These are phyloP conservation scores for Argyra leucocephala DNA, from an alignment of 2,888 invertebrate species.

Conservation along the genomic window DNA sequence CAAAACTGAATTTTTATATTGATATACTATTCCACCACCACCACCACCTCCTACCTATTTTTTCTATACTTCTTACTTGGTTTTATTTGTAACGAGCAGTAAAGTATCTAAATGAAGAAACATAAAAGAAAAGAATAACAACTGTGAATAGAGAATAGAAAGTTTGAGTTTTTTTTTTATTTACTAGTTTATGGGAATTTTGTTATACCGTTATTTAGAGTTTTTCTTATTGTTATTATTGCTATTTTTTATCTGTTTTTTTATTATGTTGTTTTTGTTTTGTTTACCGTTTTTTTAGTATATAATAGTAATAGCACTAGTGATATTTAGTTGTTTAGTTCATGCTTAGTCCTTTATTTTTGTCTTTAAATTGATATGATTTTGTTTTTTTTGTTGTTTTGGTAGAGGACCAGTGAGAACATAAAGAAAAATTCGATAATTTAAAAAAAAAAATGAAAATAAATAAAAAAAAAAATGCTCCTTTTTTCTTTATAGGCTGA, in stretches of 20 bases:
- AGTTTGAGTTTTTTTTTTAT: neutral
- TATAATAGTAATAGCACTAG: neutral
- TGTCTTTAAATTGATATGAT: neutral
- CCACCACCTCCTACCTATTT: too few species aligned
- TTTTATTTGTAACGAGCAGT: neutral
- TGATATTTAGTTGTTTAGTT: neutral
- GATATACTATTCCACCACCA: too few species aligned
- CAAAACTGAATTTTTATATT: too few species aligned
- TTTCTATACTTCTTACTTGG: too few species aligned
- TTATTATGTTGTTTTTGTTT: neutral
- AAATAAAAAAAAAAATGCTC: neutral
- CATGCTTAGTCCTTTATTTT: neutral
- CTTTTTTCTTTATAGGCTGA: neutral
- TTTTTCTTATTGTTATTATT: neutral
- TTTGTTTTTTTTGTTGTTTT: neutral
- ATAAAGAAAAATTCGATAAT: slow-evolving; percentile 6
- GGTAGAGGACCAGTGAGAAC: neutral
- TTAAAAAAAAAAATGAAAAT: neutral
- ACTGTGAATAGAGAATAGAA: slow-evolving; percentile 3
- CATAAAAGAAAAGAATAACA: neutral
- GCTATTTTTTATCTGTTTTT: neutral
- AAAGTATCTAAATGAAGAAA: slow-evolving; percentile 5
- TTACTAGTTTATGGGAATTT: slow-evolving; percentile 4
- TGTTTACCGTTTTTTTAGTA: neutral
- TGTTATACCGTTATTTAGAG: slow-evolving; percentile 6